A percentile compares a stretch with the other conserved stretches of the same genome.
phyloP scores from a whole-genome alignment of 2,797 vertebrate species.

The Hybognathus amarus region DNA sequence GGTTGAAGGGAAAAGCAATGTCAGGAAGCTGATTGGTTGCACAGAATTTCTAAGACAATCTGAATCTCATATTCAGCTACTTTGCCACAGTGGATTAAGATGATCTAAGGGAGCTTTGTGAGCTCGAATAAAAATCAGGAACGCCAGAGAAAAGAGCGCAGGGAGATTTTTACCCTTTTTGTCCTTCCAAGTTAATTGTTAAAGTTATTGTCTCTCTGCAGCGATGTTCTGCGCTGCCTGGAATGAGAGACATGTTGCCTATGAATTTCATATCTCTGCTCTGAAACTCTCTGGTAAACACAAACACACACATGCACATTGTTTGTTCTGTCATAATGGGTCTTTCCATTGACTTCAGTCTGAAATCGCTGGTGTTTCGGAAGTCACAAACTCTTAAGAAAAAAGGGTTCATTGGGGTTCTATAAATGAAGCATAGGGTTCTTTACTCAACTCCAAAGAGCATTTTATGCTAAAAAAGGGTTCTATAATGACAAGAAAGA shows the following conservation, averaged over 20 bases:
- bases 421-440: no score
- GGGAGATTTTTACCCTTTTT: constrained; percentile 89
- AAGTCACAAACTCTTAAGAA: no score
- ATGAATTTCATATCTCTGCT: constrained; percentile 32
- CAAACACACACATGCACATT: constrained; percentile 11
- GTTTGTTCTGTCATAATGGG: neutral
- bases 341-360: neutral
- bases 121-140: constrained; percentile 91
- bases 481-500: no score
- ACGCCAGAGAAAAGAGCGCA: constrained; percentile 76
- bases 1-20: constrained; percentile 88
- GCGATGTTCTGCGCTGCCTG: constrained; percentile 40
- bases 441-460: no score
- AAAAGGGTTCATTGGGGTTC: no score
- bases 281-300: constrained; percentile 25
- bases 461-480: no score
- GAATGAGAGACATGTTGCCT: constrained; percentile 34
- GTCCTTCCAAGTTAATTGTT: constrained; percentile 92
- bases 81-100: constrained; percentile 95
- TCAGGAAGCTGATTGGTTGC: constrained; percentile 91
- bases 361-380: no score
- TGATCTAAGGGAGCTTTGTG: constrained; percentile 91
- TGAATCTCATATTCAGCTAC: constrained; percentile 93
- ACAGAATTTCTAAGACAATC: constrained; percentile 89
- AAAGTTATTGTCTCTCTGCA: constrained; percentile 73